phyloP scores from a whole-genome alignment of 2,113 vertebrate species.

The Tychaedon coryphoeus region DNA sequence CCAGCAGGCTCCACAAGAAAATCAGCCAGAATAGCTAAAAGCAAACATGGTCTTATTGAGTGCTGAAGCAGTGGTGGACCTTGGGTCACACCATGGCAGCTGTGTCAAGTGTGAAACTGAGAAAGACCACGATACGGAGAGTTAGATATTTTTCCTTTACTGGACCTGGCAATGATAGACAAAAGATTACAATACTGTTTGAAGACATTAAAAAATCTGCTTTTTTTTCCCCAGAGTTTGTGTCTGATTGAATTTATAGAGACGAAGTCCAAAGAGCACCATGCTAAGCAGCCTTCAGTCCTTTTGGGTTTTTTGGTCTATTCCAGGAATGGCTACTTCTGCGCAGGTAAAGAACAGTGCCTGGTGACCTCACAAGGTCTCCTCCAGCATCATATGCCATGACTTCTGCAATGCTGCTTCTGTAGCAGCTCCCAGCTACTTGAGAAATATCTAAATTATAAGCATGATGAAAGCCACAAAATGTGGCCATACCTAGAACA shows the following conservation, averaged over 20 bases:
- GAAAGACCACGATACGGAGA: not conserved
- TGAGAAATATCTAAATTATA: not conserved
- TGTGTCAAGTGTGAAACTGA: not conserved
- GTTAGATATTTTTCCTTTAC: not conserved
- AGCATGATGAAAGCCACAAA: not conserved
- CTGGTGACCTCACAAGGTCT: not conserved
- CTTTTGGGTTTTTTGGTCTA: not conserved
- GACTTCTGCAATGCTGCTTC: not conserved
- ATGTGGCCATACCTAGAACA: fast-evolving
- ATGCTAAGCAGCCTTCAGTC: not conserved
- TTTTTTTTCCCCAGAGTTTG: fast-evolving
- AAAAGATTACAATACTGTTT: not conserved
- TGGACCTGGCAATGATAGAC: not conserved
- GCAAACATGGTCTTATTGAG: not conserved
- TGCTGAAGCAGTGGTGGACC: not conserved
- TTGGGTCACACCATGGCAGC: not conserved
- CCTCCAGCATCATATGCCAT: not conserved
- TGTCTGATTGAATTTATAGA: not conserved
- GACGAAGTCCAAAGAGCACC: not conserved
- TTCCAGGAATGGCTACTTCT: not conserved
- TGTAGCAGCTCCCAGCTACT: not conserved
- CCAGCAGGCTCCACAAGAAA: not conserved
- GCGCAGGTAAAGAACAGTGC: not conserved
- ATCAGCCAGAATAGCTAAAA: not conserved
- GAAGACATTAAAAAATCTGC: not conserved